phyloP scores from a whole-genome alignment of 2,888 invertebrate species.

The Campopleginae sp. region DNA sequence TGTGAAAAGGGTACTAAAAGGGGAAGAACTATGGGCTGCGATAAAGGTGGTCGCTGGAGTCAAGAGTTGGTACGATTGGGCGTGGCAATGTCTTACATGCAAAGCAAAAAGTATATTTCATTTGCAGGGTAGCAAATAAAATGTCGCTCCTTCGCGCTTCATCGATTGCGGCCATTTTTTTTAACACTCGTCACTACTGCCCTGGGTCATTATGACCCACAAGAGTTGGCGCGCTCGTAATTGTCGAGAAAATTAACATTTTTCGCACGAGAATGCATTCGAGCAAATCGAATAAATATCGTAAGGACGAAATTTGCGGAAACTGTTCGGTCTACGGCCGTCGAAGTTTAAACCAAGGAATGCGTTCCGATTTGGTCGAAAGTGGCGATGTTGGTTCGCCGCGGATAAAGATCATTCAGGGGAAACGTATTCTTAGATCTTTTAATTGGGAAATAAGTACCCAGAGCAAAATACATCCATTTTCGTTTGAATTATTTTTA shows the following conservation, averaged over 20 bases:
- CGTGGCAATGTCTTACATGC: slow-evolving; percentile 79
- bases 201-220: neutral
- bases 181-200: neutral
- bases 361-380: neutral
- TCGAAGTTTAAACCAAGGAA: neutral
- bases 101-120: slow-evolving; percentile 40
- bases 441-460: neutral
- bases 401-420: neutral
- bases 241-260: neutral
- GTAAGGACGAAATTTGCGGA: neutral
- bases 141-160: neutral
- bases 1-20: slow-evolving; percentile 65
- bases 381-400: neutral
- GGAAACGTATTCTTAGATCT: neutral
- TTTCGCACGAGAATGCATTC: neutral
- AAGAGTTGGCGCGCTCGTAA: neutral
- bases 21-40: slow-evolving; percentile 72
- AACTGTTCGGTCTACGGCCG: neutral
- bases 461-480: neutral
- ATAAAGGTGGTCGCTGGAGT: slow-evolving; percentile 77
- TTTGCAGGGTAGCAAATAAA: neutral
- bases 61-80: slow-evolving; percentile 75
- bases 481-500: neutral
- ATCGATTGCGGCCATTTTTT: neutral
- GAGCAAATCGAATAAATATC: neutral